phyloP scores from a whole-genome alignment of 2,888 invertebrate species.

The Aleiodes leptofemur region DNA sequence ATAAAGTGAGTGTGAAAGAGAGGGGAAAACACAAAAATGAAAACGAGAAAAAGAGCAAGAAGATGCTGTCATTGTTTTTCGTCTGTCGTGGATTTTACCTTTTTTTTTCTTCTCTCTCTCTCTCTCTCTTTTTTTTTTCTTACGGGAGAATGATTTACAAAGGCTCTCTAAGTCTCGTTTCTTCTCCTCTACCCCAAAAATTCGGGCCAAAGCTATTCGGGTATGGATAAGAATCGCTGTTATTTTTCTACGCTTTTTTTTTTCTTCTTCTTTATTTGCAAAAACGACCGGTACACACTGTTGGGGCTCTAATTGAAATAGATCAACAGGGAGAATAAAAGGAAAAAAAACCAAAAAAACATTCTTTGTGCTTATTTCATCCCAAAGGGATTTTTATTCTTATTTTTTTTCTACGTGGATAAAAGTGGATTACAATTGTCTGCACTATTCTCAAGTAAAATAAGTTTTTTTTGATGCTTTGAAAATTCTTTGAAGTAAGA shows the following conservation, averaged over 20 bases:
- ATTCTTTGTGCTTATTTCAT: too few relatives aligned
- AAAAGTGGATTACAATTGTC: background rate
- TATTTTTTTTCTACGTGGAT: background rate
- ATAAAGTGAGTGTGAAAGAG: slow-evolving; percentile 13
- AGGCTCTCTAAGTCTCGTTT: slow-evolving; percentile 21
- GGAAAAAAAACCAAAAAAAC: too few relatives aligned
- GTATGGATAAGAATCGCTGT: slow-evolving; percentile 25
- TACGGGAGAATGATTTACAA: slow-evolving; percentile 42
- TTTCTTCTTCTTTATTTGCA: background rate
- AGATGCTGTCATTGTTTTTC: slow-evolving; percentile 52
- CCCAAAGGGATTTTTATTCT: background rate
- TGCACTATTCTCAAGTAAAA: background rate
- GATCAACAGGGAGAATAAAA: slow-evolving; percentile 1
- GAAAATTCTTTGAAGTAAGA: background rate
- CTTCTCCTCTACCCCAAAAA: slow-evolving; percentile 15
- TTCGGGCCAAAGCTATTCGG: slow-evolving; percentile 21
- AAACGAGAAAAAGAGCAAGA: slow-evolving; percentile 38
- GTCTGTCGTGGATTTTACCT: slow-evolving; percentile 13
- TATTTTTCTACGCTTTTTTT: slow-evolving; percentile 3
- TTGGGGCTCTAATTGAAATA: slow-evolving; percentile 32
- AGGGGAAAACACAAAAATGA: slow-evolving; percentile 22
- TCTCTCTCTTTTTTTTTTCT: slow-evolving; percentile 18
- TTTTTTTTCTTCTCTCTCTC: slow-evolving; percentile 2
- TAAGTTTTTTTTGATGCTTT: background rate
- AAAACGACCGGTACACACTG: background rate